Conservation (phyloP, 2,797 vertebrate species). For the Eulemur albifrons region DNA sequence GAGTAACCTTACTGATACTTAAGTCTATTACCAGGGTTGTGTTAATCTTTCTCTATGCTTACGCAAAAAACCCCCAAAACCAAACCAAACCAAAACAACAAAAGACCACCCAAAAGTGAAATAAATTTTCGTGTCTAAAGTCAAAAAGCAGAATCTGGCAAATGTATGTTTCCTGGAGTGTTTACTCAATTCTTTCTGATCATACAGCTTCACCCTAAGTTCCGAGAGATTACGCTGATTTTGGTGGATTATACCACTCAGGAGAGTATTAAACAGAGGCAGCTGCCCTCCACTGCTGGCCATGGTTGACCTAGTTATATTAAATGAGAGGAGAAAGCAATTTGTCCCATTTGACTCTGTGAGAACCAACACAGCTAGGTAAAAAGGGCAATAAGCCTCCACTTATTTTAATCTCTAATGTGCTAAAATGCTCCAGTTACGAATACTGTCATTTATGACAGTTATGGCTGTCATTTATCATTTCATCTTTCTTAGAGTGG, state of each 20-base stretch:
- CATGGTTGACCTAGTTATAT: background rate
- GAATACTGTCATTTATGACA: background rate
- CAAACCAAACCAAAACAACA: background rate
- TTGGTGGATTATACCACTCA: background rate
- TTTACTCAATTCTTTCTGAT: background rate
- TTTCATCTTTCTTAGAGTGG: background rate
- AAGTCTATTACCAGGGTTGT: background rate
- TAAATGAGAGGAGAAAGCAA: background rate
- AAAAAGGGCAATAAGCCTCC: background rate
- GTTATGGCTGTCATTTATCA: background rate
- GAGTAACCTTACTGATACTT: background rate
- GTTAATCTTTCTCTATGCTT: background rate
- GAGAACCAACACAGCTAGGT: background rate
- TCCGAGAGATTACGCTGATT: background rate
- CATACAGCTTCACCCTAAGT: background rate
- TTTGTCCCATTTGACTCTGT: background rate
- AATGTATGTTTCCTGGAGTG: background rate
- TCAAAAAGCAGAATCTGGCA: constrained; percentile 18
- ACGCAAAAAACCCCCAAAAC: background rate
- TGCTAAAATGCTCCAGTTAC: background rate
- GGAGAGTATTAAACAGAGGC: background rate
- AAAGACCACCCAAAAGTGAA: background rate
- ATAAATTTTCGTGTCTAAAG: background rate
- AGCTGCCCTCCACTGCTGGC: background rate
- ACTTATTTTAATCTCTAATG: background rate